phyloP scores from a whole-genome alignment of 2,113 vertebrate species.

The Xiphophorus couchianus region DNA sequence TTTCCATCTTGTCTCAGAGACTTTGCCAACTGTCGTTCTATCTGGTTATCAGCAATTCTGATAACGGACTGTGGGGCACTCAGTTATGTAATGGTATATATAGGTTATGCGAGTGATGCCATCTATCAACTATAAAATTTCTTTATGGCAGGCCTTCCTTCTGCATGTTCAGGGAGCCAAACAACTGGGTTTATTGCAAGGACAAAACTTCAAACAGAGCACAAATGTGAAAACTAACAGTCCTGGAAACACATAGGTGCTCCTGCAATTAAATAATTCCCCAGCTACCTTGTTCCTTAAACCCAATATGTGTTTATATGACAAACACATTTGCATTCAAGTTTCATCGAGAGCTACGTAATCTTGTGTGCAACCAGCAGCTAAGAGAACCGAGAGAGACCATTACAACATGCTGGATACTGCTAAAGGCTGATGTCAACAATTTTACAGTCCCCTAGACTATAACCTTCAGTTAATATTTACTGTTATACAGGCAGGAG shows the following conservation, averaged over 20 bases:
- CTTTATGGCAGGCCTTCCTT: constrained; percentile 35
- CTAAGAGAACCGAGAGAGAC: constrained; percentile 47
- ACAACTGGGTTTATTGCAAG: constrained; percentile 23
- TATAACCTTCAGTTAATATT: constrained; percentile 64
- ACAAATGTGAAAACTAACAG: constrained; percentile 38
- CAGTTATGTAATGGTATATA: constrained; percentile 66
- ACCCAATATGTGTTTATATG: constrained; percentile 70
- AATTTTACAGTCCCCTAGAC: constrained; percentile 59
- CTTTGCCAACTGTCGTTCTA: constrained; percentile 38
- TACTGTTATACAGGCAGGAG: constrained; percentile 51
- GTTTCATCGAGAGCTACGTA: constrained; percentile 65
- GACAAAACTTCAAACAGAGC: constrained; percentile 28
- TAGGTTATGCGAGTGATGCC: constrained; percentile 54
- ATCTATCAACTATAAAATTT: constrained; percentile 49
- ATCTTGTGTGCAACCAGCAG: constrained; percentile 63
- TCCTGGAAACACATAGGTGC: constrained; percentile 34
- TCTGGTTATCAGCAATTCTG: constrained; percentile 54
- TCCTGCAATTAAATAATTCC: constrained; percentile 61
- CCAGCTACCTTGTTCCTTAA: constrained; percentile 61
- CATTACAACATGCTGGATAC: constrained; percentile 73
- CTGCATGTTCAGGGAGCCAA: constrained; percentile 10
- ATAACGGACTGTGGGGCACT: constrained; percentile 58
- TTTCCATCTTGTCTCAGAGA: constrained; percentile 24
- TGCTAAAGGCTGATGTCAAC: constrained; percentile 69
- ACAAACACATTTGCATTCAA: constrained; percentile 73